Conservation (phyloP, 2,888 invertebrate species). For the Anticlea derivata region DNA sequence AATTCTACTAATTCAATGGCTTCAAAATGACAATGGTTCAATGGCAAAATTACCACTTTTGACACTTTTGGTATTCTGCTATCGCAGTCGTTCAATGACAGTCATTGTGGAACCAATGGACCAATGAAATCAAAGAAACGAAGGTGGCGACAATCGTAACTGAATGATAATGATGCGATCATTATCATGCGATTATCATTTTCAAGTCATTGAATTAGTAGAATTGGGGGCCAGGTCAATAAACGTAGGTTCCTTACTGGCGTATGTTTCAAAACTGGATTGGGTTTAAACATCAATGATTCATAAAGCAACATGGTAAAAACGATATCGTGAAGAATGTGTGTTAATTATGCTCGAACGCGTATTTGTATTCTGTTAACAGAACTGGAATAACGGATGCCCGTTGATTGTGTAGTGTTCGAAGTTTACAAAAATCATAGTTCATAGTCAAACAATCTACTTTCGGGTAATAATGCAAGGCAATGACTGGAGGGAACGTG, state of each 20-base stretch:
- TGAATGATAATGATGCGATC: too few species aligned
- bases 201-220: too few species aligned
- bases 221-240: conserved; percentile 12
- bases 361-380: conserved; percentile 38
- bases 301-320: conserved; percentile 38
- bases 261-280: conserved; percentile 28
- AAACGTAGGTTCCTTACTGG: conserved; percentile 16
- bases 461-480: not conserved
- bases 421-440: conserved; percentile 12
- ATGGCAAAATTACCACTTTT: too few species aligned
- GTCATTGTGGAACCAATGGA: too few species aligned
- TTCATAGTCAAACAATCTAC: too few species aligned
- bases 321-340: conserved; percentile 45
- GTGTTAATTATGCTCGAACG: conserved; percentile 47
- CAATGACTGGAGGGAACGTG: not conserved
- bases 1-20: too few species aligned
- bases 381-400: conserved; percentile 26
- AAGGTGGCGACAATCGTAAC: too few species aligned
- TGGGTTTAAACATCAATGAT: conserved; percentile 40
- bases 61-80: too few species aligned
- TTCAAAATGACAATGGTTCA: too few species aligned
- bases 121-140: too few species aligned
- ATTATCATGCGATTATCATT: too few species aligned
- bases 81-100: too few species aligned
- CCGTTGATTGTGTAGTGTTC: conserved; percentile 9